Evolutionary conservation across 2,888 invertebrate species (phyloP).

Genomic region (Herminia tarsipennalis): DNA sequence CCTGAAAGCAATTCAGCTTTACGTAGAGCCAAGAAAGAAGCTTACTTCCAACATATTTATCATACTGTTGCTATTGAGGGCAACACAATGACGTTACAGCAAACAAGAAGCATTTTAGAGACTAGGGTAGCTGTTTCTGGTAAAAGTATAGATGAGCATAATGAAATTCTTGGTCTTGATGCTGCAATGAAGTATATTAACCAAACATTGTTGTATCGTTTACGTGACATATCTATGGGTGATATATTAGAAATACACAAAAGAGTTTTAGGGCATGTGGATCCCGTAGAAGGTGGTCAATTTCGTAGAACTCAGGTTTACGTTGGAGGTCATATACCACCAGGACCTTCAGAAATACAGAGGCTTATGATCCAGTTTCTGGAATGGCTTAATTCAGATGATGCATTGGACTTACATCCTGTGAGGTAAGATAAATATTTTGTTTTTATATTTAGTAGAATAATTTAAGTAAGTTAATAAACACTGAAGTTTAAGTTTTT

Average conservation of each 20-base stretch:
- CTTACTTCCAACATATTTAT: slow-evolving; percentile 98
- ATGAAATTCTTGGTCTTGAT: slow-evolving; percentile 97
- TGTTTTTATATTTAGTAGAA: not conserved
- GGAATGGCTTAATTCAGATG: slow-evolving; percentile 97
- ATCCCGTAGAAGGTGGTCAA: slow-evolving; percentile 95
- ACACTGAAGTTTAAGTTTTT: too few species aligned
- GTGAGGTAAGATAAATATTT: slow-evolving; percentile 84
- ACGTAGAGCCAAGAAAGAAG: slow-evolving; percentile 95
- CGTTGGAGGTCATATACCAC: slow-evolving; percentile 97
- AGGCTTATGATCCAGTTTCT: slow-evolving; percentile 94
- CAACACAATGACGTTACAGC: slow-evolving; percentile 97
- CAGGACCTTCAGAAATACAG: slow-evolving; percentile 93
- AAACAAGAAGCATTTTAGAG: slow-evolving; percentile 96
- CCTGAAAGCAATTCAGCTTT: slow-evolving; percentile 93
- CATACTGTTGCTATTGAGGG: slow-evolving; percentile 99
- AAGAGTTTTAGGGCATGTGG: slow-evolving; percentile 97
- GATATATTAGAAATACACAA: slow-evolving; percentile 97
- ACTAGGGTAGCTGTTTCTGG: slow-evolving; percentile 91
- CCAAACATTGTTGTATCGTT: slow-evolving; percentile 91
- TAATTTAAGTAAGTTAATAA: too few species aligned
- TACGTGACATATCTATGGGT: slow-evolving; percentile 91
- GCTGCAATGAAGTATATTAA: slow-evolving; percentile 97
- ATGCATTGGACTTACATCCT: slow-evolving; percentile 94
- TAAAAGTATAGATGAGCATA: slow-evolving; percentile 98
- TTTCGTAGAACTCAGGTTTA: slow-evolving; percentile 96